Base-by-base conservation (phyloP, 64 coral and sea anemone genomes). In the Trachythela sp. region DNA sequence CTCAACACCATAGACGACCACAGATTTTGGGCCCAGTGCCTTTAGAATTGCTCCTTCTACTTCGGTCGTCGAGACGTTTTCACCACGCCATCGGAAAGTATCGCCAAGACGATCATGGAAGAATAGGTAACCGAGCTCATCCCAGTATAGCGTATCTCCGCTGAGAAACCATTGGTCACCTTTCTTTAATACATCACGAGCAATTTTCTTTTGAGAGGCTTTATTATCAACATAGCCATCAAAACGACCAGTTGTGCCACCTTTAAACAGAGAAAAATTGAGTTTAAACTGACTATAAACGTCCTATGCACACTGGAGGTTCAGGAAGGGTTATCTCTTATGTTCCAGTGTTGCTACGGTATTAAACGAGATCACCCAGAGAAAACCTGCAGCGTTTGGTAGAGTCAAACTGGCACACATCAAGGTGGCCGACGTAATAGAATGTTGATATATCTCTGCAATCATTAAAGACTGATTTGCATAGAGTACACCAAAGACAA, bases 51-150 rank as follows among this genome's bases (percentile, higher is more conserved):
- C 48, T 50, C 93, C 90, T 40, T 97, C 95, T 9, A 97, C 95
- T 83, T 97, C 95, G 39, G 91, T 80, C 17, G 95, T 97, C 41
- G 95, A 97, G 33, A 97, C 95, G 68, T 97, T 97, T 60, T 97
- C 95, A 48, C 95, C 95, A 14, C 88, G 93, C 95, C 95, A 97
- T 87, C 95, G 95, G 88, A 97, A 97, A 36, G 95, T 94, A 70
- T 97, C 95, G 64, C 95, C 95, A 10, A 91, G 90, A 24, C 95
- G 95, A 86, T 97, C 95, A 39, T 87, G 93, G 48, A 97, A 97
- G 84, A 90, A 97, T 22, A 94, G 83, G 83, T 94, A 94, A 24
- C 95, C 95, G 18, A 83, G 88, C 60, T 97, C 95, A 32, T 97
- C 95, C 59, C 90, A 71, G 15, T 94, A 40, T 2, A 94, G 80